Evolutionary conservation across 2,113 vertebrate genomes (phyloP).

Genomic region (Sturnus vulgaris): DNA sequence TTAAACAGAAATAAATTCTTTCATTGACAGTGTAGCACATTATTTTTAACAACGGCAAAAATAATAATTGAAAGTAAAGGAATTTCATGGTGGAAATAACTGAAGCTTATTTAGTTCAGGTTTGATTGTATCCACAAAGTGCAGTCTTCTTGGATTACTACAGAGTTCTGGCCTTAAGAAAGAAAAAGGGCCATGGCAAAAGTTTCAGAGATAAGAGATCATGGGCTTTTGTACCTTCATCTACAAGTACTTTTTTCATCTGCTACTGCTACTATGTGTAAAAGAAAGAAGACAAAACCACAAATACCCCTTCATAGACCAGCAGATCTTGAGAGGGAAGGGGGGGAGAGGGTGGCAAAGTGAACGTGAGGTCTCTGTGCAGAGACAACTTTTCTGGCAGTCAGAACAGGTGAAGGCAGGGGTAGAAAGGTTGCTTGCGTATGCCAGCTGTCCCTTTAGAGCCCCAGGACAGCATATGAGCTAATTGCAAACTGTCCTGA

Average conservation of each 20-base stretch:
- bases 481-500: neutral
- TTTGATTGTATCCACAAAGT: neutral
- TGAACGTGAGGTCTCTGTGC: neutral
- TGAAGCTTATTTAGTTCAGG: neutral
- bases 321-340: neutral
- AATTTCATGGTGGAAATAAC: neutral
- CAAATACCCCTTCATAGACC: neutral
- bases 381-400: neutral
- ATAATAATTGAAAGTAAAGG: neutral
- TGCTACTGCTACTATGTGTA: rapidly evolving
- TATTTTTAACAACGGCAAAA: neutral
- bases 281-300: neutral
- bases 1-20: neutral
- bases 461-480: slow-evolving; percentile 1
- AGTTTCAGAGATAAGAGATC: neutral
- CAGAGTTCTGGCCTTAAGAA: neutral
- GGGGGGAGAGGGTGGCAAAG: neutral
- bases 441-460: neutral
- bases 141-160: neutral
- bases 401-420: neutral
- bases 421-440: neutral
- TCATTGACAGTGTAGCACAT: neutral
- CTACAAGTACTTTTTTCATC: neutral
- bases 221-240: neutral
- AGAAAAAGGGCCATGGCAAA: neutral